These are phyloP conservation scores for Chroicocephalus ridibundus DNA, from an alignment of 2,113 vertebrate genomes.

Conservation along the genomic window DNA sequence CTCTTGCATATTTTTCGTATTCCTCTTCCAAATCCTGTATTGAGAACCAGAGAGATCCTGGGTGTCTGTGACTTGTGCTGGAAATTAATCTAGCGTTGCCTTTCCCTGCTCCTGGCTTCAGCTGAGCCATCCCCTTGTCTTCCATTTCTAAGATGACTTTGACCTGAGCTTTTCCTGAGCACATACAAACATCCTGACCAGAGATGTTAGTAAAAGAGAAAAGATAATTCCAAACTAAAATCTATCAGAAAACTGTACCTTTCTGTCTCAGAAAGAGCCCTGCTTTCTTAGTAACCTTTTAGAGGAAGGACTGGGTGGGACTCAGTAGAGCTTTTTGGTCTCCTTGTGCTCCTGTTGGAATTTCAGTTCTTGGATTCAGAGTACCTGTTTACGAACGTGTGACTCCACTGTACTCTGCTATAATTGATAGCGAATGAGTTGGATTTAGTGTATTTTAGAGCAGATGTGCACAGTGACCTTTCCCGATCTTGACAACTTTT, in stretches of 20 bases:
- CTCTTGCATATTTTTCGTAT: neutral
- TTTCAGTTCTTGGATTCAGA: neutral
- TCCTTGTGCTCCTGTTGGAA: rapidly evolving
- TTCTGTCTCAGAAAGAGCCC: neutral
- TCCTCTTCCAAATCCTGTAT: no score
- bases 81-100: rapidly evolving
- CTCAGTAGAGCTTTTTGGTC: no score
- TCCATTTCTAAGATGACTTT: neutral
- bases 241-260: rapidly evolving
- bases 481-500: neutral
- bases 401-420: neutral
- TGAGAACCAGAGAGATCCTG: neutral
- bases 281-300: neutral
- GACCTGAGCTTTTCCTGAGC: neutral
- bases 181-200: neutral
- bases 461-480: neutral
- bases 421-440: rapidly evolving
- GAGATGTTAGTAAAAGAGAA: neutral
- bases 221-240: neutral
- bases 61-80: no score
- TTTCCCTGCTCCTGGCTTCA: neutral
- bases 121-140: neutral
- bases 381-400: rapidly evolving
- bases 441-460: neutral
- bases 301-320: neutral